These are phyloP conservation scores for Paedocypris sp. DNA, from an alignment of 2,113 vertebrate genomes.

Conservation along the genomic window DNA sequence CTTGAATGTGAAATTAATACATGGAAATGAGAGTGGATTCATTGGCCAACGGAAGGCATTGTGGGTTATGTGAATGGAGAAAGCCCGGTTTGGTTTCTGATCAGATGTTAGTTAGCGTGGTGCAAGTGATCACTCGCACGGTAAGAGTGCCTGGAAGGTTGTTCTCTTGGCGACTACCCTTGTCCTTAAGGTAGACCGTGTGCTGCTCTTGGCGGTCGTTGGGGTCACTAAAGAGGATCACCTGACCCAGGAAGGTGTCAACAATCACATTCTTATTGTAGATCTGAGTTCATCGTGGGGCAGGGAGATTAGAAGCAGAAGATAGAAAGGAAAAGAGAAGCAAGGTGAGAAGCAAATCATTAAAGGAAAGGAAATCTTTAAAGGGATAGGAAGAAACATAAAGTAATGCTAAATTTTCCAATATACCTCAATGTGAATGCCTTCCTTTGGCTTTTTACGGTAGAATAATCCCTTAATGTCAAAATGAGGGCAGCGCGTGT, in stretches of 20 bases:
- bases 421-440: slow-evolving; percentile 75
- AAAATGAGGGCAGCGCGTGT: slow-evolving; percentile 67
- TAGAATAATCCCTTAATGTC: slow-evolving; percentile 86
- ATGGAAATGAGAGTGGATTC: too few species aligned
- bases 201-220: slow-evolving; percentile 76
- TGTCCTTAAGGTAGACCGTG: slow-evolving; percentile 81
- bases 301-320: not conserved
- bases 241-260: slow-evolving; percentile 92
- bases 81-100: not conserved
- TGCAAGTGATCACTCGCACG: slow-evolving; percentile 74
- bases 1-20: too few species aligned
- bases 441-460: slow-evolving; percentile 74
- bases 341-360: not conserved
- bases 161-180: slow-evolving; percentile 66
- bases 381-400: not conserved
- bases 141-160: slow-evolving; percentile 77
- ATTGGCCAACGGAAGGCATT: not conserved
- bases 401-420: not conserved
- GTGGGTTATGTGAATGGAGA: not conserved
- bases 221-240: slow-evolving; percentile 70
- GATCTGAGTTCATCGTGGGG: slow-evolving; percentile 46
- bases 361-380: not conserved
- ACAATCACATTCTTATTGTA: slow-evolving; percentile 78
- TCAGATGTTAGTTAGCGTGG: slow-evolving; percentile 74
- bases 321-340: not conserved